Base-by-base conservation (phyloP, 2,113 vertebrate genomes). In the Xiphophorus maculatus region DNA sequence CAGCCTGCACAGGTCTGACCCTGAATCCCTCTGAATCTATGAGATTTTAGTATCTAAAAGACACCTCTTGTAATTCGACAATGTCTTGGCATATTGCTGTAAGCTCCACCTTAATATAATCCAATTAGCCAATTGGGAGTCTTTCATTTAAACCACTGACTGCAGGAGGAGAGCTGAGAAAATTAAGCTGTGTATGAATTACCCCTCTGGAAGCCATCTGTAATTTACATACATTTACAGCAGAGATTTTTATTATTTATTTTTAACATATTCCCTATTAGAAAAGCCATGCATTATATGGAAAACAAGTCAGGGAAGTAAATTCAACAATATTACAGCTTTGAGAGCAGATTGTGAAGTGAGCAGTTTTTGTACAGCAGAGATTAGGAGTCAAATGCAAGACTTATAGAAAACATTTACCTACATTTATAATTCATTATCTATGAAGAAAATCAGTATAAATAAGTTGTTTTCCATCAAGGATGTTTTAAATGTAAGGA, bases 51-150 rank as follows among this genome's bases (percentile, higher is more conserved):
- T 48, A 76, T 72, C 48, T 83, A 48, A 83, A 72, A 72, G 71
- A 76, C 73, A 70, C 62, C 66, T 77, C 40, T 27, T 75, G 76
- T 86, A 80, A 85, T 85, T 77, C 73, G 73, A n/a, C 32, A 0
- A 1, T 71, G 60, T 33, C 74, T 72, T 15, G 71, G 74, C 40
- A 78, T 79, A 73, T 84, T 76, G 79, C 73, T 83, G 77, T 77
- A 54, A 81, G 68, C 85, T 73, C 71, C 8, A 1, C 78, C 81
- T 88, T 84, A 73, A 81, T 80, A 88, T 86, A 88, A 90, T 93
- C 79, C 84, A 69, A 88, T 85, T 84, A 84, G 77, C 63, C 87
- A 80, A 73, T 82, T 81, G 81, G 80, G 83, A 87, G 72, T 33
- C 75, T 63, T 80, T 67, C 68, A 83, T 75, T 84, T 73, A 80